Conservation (phyloP, 2,113 vertebrate genomes). For the Struthio camelus region DNA sequence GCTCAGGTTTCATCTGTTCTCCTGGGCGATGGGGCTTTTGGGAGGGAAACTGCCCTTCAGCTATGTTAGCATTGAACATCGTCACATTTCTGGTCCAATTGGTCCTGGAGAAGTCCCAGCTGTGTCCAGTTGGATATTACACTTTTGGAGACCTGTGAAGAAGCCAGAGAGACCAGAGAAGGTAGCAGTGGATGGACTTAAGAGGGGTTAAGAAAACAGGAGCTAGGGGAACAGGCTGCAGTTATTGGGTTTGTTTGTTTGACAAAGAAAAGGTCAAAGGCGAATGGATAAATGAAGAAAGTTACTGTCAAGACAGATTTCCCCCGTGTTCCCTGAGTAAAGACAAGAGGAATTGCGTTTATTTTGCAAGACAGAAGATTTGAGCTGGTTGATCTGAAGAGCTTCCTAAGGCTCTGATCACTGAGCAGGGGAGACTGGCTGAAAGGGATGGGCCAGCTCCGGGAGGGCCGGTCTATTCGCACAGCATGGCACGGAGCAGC, state of each 20-base stretch:
- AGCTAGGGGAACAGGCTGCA: neutral
- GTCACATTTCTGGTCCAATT: neutral
- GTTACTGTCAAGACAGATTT: neutral
- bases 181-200: neutral
- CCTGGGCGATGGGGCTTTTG: too few species aligned
- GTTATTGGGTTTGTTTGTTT: neutral
- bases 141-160: neutral
- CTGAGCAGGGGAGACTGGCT: rapidly evolving
- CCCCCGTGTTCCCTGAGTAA: neutral
- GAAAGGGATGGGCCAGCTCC: neutral
- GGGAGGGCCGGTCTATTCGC: neutral
- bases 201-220: neutral
- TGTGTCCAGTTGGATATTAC: neutral
- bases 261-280: neutral
- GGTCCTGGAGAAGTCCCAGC: neutral
- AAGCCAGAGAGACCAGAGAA: neutral
- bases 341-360: neutral
- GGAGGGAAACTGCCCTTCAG: neutral
- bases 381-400: neutral
- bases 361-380: neutral
- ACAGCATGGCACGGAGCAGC: too few species aligned
- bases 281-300: neutral
- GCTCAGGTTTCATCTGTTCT: neutral
- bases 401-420: neutral
- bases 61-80: neutral